Base-by-base conservation (phyloP, 2,888 invertebrate genomes). In the Globia sparganii region DNA sequence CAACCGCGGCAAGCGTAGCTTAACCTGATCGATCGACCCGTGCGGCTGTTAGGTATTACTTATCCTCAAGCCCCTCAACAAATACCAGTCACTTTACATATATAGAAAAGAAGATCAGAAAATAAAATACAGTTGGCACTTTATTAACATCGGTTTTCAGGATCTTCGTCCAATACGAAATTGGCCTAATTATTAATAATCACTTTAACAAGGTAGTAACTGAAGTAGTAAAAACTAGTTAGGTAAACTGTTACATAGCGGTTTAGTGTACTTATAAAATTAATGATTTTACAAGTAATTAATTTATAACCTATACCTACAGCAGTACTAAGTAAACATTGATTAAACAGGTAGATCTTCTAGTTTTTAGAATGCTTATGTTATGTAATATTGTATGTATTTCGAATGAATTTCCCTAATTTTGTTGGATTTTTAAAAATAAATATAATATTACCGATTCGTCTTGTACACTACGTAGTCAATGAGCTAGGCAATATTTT, bases 171-270 rank as follows among this genome's bases (percentile, higher is more conserved):
- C 21, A n/a, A 40, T 40, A 28, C 49, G 28, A 25, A 31, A 53
- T 43, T 46, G 3, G 46, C 34, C 25, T 43, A 18, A 43, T 59
- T 59, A 43, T 59, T 59, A 37, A 28, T 18, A 34, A 18, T 43
- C 18, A 18, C 18, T 21, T 21, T 34, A 53, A 34, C 15, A 53
- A 75, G 4, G 9, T 25, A 66, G 40, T 69, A 21, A 43, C 43
- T 53, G 1, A 49, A 49, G 46, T 68, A 62, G 34, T 68, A 37
- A 70, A 80, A 61, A 56, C 43, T 31, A 53, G 43, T 43, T n/a
- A n/a, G 62, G 40, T 37, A 69, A 69, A 82, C 68, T 61, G 65
- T 82, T 82, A 69, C 43, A 28, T 76, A 69, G 58, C 77, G 68
- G 71, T 49, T 49, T 31, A 78, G 65, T 34, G 31, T 13, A 59